Percentiles rank a stretch among this genome's conserved stretches.
phyloP scores from a whole-genome alignment of 2,113 vertebrate genomes.

The Fulica atra region DNA sequence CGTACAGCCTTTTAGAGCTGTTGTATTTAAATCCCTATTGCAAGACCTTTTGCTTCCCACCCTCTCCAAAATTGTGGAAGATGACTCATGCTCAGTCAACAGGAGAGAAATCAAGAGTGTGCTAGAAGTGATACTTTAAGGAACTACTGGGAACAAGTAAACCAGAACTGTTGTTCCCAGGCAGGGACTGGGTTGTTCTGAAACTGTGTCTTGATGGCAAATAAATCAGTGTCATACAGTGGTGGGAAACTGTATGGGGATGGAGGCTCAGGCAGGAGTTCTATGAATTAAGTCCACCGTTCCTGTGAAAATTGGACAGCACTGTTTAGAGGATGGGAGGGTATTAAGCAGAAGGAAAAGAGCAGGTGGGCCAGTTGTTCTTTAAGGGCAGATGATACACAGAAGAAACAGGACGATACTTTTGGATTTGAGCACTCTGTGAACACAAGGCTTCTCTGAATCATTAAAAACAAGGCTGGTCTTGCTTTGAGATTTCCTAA shows the following conservation, averaged over 20 bases:
- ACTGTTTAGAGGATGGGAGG: background rate
- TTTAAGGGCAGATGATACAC: background rate
- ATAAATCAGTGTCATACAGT: background rate
- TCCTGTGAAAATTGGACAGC: conserved; percentile 33
- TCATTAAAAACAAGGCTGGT: conserved; percentile 35
- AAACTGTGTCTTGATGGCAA: background rate
- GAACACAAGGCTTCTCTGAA: background rate
- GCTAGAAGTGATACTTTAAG: background rate
- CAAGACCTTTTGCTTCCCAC: background rate
- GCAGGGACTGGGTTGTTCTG: background rate
- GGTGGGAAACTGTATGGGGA: background rate
- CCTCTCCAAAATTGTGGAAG: background rate
- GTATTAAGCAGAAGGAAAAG: background rate
- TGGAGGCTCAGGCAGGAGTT: background rate
- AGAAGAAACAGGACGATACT: background rate
- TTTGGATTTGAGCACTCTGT: background rate
- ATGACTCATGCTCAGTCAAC: background rate
- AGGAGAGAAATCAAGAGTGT: background rate
- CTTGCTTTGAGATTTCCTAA: conserved; percentile 42
- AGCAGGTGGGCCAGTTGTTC: background rate
- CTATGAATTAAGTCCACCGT: conserved; percentile 4
- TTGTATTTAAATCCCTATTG: background rate
- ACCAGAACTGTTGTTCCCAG: background rate
- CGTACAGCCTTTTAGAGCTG: background rate
- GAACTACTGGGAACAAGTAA: background rate